Percentiles rank a stretch among this genome's conserved stretches.
Evolutionary conservation across 2,888 invertebrate species (phyloP).

Genomic region (Hirtodrosophila duncani): DNA sequence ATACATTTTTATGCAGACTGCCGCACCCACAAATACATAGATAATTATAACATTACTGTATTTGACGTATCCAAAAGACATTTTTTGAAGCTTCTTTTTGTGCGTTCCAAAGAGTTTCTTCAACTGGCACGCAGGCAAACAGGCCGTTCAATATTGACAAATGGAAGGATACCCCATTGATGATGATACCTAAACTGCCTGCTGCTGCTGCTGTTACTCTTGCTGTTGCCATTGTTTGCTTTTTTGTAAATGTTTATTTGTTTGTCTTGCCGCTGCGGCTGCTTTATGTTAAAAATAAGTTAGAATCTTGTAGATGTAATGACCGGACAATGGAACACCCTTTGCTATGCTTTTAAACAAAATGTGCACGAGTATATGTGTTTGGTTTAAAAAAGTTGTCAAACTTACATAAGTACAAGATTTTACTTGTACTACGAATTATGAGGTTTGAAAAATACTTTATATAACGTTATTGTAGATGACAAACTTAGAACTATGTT

Average conservation of each 20-base stretch:
- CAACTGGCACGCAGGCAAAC: conserved; percentile 15
- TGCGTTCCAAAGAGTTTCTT: conserved; percentile 18
- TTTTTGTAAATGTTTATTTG: conserved; percentile 44
- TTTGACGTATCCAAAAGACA: conserved; percentile 42
- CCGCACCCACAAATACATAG: conserved; percentile 11
- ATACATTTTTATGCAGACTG: neutral
- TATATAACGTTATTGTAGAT: too few relatives aligned
- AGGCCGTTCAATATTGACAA: too few relatives aligned
- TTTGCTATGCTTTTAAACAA: too few relatives aligned
- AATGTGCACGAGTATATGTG: too few relatives aligned
- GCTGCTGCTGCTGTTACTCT: conserved; percentile 2
- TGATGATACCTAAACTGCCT: neutral
- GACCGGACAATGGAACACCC: neutral
- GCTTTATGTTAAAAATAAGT: conserved; percentile 43
- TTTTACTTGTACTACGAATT: too few relatives aligned
- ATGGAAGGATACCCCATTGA: conserved; percentile 17
- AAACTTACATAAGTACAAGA: too few relatives aligned
- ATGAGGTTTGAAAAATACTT: too few relatives aligned
- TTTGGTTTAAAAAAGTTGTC: too few relatives aligned
- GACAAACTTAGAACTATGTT: too few relatives aligned
- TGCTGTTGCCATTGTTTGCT: conserved; percentile 26
- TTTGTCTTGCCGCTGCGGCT: conserved; percentile 32
- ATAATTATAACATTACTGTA: conserved; percentile 48
- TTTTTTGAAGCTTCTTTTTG: conserved; percentile 18
- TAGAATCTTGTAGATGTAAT: too few relatives aligned